Percentiles rank a stretch among this genome's conserved stretches.
These are phyloP conservation scores for Excalfactoria chinensis DNA, from an alignment of 2,113 vertebrate genomes.

Conservation along the genomic window DNA sequence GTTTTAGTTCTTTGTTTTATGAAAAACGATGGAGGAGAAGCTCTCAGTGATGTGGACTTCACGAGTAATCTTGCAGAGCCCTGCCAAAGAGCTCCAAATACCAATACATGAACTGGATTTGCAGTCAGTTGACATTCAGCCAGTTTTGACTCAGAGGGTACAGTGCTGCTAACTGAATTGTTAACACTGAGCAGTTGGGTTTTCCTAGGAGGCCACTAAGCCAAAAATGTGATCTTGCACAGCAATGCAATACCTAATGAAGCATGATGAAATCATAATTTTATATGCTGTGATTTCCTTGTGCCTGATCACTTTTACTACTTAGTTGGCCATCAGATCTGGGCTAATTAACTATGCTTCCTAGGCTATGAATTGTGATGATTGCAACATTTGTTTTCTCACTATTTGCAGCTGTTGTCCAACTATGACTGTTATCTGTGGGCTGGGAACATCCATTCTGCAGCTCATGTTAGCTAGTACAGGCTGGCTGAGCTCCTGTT, in stretches of 20 bases:
- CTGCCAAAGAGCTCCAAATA: slow-evolving; percentile 29
- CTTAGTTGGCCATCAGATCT: not conserved
- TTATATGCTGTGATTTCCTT: slow-evolving; percentile 11
- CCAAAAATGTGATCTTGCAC: slow-evolving; percentile 32
- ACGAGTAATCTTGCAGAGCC: not conserved
- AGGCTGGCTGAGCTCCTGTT: not conserved
- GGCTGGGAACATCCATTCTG: not conserved
- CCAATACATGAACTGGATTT: slow-evolving; percentile 45
- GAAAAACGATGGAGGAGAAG: not conserved
- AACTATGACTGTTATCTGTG: not conserved
- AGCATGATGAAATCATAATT: slow-evolving; percentile 29
- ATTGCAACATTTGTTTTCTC: slow-evolving; percentile 25
- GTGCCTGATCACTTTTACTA: not conserved
- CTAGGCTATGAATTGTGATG: not conserved
- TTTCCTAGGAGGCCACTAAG: slow-evolving; percentile 35
- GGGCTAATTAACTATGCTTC: slow-evolving; percentile 9
- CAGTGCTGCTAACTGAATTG: slow-evolving; percentile 47
- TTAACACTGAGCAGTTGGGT: slow-evolving; percentile 23
- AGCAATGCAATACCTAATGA: slow-evolving; percentile 14
- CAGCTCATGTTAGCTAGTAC: not conserved
- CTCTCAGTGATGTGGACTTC: slow-evolving; percentile 20
- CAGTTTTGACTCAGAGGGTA: slow-evolving; percentile 61
- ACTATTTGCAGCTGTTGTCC: not conserved
- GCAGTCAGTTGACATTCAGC: slow-evolving; percentile 48
- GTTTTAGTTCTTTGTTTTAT: not conserved